Evolutionary conservation across 2,797 vertebrate species (phyloP).

Genomic region (Heteromormyrus szaboi): DNA sequence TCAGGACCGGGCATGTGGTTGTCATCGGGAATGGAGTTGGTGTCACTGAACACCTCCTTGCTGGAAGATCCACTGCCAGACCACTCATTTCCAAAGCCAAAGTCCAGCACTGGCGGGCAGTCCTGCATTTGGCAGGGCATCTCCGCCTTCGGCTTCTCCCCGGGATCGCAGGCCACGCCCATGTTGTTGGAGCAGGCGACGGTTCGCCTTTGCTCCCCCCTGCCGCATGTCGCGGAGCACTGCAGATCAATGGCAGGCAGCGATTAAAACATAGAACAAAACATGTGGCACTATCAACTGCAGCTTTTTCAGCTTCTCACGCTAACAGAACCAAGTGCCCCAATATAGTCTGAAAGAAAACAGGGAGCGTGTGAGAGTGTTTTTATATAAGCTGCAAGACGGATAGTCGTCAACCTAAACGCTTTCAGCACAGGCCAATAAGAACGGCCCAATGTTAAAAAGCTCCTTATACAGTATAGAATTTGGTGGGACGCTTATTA

Average conservation of each 20-base stretch:
- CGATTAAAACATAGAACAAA: not conserved
- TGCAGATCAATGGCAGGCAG: conserved; percentile 39
- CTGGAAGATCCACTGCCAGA: conserved; percentile 84
- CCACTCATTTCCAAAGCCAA: conserved; percentile 56
- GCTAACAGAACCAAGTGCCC: not conserved
- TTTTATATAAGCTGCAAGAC: not conserved
- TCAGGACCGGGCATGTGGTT: conserved; percentile 39
- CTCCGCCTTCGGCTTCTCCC: conserved; percentile 49
- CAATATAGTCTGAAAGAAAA: not conserved
- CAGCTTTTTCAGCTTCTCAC: not conserved
- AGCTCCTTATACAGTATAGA: not conserved
- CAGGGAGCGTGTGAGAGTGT: not conserved
- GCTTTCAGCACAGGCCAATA: not conserved
- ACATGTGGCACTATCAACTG: not conserved
- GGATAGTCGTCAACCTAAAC: not conserved
- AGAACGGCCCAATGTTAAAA: not conserved
- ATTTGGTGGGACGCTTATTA: not conserved
- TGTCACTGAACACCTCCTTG: conserved; percentile 75
- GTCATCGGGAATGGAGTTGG: conserved; percentile 58
- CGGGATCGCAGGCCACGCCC: conserved; percentile 56
- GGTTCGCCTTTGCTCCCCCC: conserved; percentile 59
- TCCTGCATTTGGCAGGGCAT: conserved; percentile 49
- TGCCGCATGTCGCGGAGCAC: conserved; percentile 81
- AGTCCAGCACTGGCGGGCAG: conserved; percentile 53
- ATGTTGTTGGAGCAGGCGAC: conserved; percentile 72